Conservation (phyloP, 2,888 invertebrate species). For the Oxyteleia sp. region DNA sequence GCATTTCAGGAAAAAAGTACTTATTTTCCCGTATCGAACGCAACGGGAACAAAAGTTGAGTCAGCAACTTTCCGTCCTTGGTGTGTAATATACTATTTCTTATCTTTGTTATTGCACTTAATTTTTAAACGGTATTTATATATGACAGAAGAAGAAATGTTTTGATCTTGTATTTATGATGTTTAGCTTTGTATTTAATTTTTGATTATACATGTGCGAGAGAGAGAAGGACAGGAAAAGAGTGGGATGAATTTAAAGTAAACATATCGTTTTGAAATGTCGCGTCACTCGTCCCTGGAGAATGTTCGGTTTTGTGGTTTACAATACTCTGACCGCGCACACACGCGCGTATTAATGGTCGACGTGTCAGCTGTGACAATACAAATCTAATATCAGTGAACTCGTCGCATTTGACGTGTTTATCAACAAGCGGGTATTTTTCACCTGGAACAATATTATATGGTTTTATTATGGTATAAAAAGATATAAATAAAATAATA, state of each 20-base stretch:
- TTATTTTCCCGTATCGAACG: too few relatives aligned
- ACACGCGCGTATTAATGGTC: slow-evolving; percentile 61
- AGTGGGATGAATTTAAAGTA: slow-evolving; percentile 16
- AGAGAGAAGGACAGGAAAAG: neutral
- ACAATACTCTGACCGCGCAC: slow-evolving; percentile 59
- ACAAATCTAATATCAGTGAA: slow-evolving; percentile 54
- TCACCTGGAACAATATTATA: slow-evolving; percentile 21
- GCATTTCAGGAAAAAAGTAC: too few relatives aligned
- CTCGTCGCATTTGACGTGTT: slow-evolving; percentile 40
- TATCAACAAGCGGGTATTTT: slow-evolving; percentile 39
- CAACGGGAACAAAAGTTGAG: too few relatives aligned
- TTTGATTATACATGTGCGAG: neutral
- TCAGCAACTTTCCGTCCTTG: too few relatives aligned
- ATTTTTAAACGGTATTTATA: too few relatives aligned
- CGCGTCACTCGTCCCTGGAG: slow-evolving; percentile 58
- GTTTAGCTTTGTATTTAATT: neutral
- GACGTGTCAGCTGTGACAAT: slow-evolving; percentile 68
- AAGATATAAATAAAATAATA: slow-evolving; percentile 6
- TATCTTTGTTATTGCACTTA: too few relatives aligned
- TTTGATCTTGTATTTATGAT: neutral
- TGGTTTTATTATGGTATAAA: slow-evolving; percentile 7
- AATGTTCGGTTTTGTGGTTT: slow-evolving; percentile 70
- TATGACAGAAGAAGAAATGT: too few relatives aligned
- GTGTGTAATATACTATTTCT: too few relatives aligned
- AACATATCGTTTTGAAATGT: slow-evolving; percentile 48